These are phyloP conservation scores for Platycnemis pennipes DNA, from an alignment of 2,888 invertebrate species.

Conservation along the genomic window DNA sequence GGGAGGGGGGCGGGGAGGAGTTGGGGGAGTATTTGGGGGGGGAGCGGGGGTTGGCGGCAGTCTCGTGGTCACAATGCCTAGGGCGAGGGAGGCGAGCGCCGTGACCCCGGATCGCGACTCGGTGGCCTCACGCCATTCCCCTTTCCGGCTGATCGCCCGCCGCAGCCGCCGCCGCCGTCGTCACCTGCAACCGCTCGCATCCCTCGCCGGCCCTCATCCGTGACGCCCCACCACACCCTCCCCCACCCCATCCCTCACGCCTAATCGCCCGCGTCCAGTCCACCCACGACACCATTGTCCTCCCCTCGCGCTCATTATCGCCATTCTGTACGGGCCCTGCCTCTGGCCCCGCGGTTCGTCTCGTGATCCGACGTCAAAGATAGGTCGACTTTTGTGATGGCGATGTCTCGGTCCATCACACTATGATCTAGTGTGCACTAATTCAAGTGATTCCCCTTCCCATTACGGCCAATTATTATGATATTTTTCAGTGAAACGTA, in stretches of 20 bases:
- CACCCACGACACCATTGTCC: background rate
- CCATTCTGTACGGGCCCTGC: background rate
- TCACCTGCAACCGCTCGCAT: slow-evolving; percentile 5
- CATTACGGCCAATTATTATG: too few relatives aligned
- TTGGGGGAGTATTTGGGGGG: too few relatives aligned
- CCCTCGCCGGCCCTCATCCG: background rate
- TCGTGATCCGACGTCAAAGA: too few relatives aligned
- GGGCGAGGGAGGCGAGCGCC: background rate
- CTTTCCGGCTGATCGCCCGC: slow-evolving; percentile 30
- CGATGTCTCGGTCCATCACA: too few relatives aligned
- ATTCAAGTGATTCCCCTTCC: too few relatives aligned
- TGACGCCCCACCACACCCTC: background rate
- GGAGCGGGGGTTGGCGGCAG: background rate
- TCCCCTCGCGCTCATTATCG: background rate
- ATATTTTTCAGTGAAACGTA: too few relatives aligned
- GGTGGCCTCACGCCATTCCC: background rate
- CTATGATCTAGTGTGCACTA: too few relatives aligned
- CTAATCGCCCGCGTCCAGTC: background rate
- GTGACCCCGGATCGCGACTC: background rate
- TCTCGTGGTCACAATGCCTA: background rate
- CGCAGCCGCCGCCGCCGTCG: background rate
- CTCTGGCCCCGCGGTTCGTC: too few relatives aligned
- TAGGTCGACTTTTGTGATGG: too few relatives aligned
- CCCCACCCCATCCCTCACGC: background rate
- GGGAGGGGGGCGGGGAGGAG: too few relatives aligned